Base-by-base conservation (phyloP, 2,888 invertebrate species). In the Protophormia terraenovae region DNA sequence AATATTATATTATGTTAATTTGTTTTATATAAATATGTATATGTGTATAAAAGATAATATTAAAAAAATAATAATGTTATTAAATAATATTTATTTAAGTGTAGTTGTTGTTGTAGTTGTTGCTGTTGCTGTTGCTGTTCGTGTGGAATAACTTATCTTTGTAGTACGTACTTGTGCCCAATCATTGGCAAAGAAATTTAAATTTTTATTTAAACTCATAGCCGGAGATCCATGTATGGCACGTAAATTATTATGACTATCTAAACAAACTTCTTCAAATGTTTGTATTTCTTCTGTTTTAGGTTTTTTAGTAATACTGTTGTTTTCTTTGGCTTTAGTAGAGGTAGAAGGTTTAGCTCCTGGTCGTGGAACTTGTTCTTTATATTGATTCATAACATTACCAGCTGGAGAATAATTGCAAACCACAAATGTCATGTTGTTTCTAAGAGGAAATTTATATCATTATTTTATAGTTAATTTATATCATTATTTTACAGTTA, bases 331-430 rank as follows among this genome's bases (percentile, higher is more conserved):
- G 24, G 50, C 2, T 6, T 16, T 45, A 4, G 1, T 55, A 1
- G 45, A 12, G 22, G 22, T 67, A 12, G 55, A 45, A 0, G 77
- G 62, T 7, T 29, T 72, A 0, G 24, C 47, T 29, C 69, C 79
- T 45, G 80, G 55, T 7, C 87, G 95, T 10, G 94, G 95, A 12
- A 97, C 97, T 91, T 97, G 97, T 29, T 94, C 94, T 16, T 94
- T 93, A 89, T 96, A 97, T 89, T 95, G 95, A 1, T 96, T 96
- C 55, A 95, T 93, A 87, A 96, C 95, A 92, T 98, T 98, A 2
- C 98, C 98, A 0, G 98, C 96, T 0, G 98, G 98, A 88, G 95
- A 95, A 91, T 98, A 98, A 92, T 97, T 97, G 41, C 96, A 97
- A 0, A 98, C 98, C 0, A 98, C 97, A 89, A 88, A 91, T 12